Evolutionary conservation across 2,113 vertebrate species (phyloP).

Genomic region (Dolichotis patagonum): DNA sequence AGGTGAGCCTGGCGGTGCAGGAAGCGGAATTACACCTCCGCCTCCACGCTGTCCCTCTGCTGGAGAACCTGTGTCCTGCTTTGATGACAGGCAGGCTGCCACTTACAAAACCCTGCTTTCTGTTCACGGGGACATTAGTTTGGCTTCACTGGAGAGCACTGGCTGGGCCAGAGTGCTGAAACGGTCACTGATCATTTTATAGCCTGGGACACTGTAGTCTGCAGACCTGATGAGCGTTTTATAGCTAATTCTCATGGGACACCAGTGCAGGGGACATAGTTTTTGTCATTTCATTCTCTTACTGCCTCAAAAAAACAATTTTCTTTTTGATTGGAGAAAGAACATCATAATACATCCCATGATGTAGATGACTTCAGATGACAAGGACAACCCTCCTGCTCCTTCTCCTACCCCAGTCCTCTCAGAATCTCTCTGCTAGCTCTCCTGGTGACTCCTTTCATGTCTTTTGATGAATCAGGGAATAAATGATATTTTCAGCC

Average conservation of each 20-base stretch:
- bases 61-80: not conserved
- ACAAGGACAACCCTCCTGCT: not conserved
- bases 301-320: not conserved
- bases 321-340: not conserved
- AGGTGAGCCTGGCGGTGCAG: not conserved
- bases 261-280: slow-evolving; percentile 29
- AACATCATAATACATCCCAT: not conserved
- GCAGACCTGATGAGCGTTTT: slow-evolving; percentile 49
- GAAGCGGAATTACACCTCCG: not conserved
- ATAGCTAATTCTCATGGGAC: not conserved
- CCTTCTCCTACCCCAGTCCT: accelerated
- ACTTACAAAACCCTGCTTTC: slow-evolving; percentile 20
- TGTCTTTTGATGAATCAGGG: not conserved
- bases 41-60: not conserved
- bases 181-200: not conserved
- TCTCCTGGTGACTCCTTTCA: not conserved
- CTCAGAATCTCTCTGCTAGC: not conserved
- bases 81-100: not conserved
- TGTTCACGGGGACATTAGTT: not conserved
- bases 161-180: not conserved
- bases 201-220: slow-evolving; percentile 49
- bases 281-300: slow-evolving; percentile 26
- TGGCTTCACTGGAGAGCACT: not conserved
- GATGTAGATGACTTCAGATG: not conserved
- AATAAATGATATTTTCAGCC: not conserved